Base-by-base conservation (phyloP, 2,113 vertebrate species). In the Osmerus mordax region DNA sequence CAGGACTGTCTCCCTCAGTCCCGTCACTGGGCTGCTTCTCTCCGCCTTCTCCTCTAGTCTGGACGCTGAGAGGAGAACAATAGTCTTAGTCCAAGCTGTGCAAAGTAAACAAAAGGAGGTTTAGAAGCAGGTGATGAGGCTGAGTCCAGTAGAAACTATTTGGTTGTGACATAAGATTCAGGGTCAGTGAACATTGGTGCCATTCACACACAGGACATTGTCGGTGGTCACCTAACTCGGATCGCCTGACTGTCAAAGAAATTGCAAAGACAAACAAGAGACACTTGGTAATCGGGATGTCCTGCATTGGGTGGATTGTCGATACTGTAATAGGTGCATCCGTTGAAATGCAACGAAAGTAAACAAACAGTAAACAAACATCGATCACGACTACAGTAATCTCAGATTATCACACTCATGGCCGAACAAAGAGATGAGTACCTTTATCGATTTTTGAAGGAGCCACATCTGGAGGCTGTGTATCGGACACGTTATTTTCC, bases 401-500 rank as follows among this genome's bases (percentile, higher is more conserved):
- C 41, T 47, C 41, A 47, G 41, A 7, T 47, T 47, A 47, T 47
- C 41, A 47, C 9, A 47, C 32, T 36, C 1, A 21, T 58, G 55
- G 11, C 3, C 52, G 41, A 64, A 64, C 8, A 16, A 29, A 74
- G 28, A 53, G 5, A 5, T 62, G 2, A 41, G 21, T 86, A 95
- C 95, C 94, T 83, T 95, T 91, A 75, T 86, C 90, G 62, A 85
- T 88, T 81, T 88, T 93, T 84, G 83, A 87, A 25, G 78, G 69
- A 28, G 94, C 90, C 1, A 81, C 71, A 77, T 86, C 85, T 15
- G 55, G 65, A 19, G 52, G 62, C 56, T 84, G 78, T 77, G 90
- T 92, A 72, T 91, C 90, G 41, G 88, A 90, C 82, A 91, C 89
- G 81, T 93, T 96, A 75, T 87, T 90, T 58, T 97, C 94, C 65